Base-by-base conservation (phyloP, 2,888 invertebrate species). In the Volucella bombylans region DNA sequence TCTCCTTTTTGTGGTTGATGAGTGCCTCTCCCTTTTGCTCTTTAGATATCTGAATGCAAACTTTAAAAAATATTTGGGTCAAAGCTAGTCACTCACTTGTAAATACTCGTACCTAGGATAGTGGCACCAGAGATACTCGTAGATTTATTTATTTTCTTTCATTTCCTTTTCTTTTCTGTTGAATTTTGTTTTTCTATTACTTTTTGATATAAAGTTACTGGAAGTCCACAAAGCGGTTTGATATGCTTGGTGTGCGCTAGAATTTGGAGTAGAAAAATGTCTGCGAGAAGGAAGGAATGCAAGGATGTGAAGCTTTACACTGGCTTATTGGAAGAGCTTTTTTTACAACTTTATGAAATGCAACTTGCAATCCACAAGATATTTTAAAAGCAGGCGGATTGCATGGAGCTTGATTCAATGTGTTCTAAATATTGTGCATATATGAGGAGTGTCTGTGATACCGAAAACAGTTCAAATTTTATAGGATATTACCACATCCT, bases 1-100 rank as follows among this genome's bases (percentile, higher is more conserved):
- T 41, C 43, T 64, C 4, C 1, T 47, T 39, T 12, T 39, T 6
- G 38, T 15, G 14, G 4, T 14, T 49, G 49, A 9, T 23, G 12
- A 15, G 12, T 43, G 10, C 50, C 65, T 50, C 45, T 61, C 59
- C 59, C 39, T 23, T 9, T 14, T 39, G 41, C 67, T 61, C 23
- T 62, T 52, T 68, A 59, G 49, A 59, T 87, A 87, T 88, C 83
- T 69, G 88, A 87, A 87, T 88, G 87, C 87, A 87, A 3, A 83
- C 86, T 86, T 31, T 31, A 31, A 71, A 69, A 68, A 88, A 73
- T 87, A 90, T 90, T 90, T 90, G 89, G 90, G 90, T 90, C 90
- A 90, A 90, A 90, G 91, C 90, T 90, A 90, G 90, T 90, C 90
- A 90, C 88, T 90, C 90, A 90, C 88, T 89, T 88, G 89, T 87